A percentile compares a stretch with the other conserved stretches of the same genome.
Evolutionary conservation across 2,888 invertebrate genomes (phyloP).

Genomic region (Protophormia terraenovae): DNA sequence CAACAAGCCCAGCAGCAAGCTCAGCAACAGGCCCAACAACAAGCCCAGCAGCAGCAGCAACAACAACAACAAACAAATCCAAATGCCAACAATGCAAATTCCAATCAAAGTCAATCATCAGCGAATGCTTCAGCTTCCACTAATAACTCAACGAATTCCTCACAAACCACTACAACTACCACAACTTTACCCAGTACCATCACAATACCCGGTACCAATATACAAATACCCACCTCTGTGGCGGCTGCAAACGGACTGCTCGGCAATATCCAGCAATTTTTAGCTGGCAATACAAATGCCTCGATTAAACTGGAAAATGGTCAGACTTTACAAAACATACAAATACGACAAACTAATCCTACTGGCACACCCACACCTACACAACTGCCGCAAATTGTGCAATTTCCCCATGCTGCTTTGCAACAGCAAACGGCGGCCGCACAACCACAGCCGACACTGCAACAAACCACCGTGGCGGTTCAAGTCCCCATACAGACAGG

Average conservation of each 20-base stretch:
- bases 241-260: slow-evolving; percentile 80
- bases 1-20: slow-evolving; percentile 69
- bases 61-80: slow-evolving; percentile 40
- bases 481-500: slow-evolving; percentile 84
- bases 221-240: slow-evolving; percentile 80
- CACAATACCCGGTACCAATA: slow-evolving; percentile 81
- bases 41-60: slow-evolving; percentile 36
- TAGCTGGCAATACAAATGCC: slow-evolving; percentile 71
- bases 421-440: slow-evolving; percentile 69
- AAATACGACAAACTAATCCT: slow-evolving; percentile 83
- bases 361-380: slow-evolving; percentile 70
- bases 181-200: slow-evolving; percentile 76
- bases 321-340: slow-evolving; percentile 86
- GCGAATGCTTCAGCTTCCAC: slow-evolving; percentile 22
- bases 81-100: slow-evolving; percentile 14
- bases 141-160: slow-evolving; percentile 36
- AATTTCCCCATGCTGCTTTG: slow-evolving; percentile 77
- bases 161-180: slow-evolving; percentile 66
- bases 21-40: slow-evolving; percentile 68
- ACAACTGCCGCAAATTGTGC: slow-evolving; percentile 78
- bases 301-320: slow-evolving; percentile 77
- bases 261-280: slow-evolving; percentile 76
- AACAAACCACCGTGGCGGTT: slow-evolving; percentile 89
- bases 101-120: slow-evolving; percentile 56
- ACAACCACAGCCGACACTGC: slow-evolving; percentile 57